Percentiles rank a stretch among this genome's conserved stretches.
These are phyloP conservation scores for Menidia menidia DNA, from an alignment of 2,797 vertebrate genomes.

Conservation along the genomic window DNA sequence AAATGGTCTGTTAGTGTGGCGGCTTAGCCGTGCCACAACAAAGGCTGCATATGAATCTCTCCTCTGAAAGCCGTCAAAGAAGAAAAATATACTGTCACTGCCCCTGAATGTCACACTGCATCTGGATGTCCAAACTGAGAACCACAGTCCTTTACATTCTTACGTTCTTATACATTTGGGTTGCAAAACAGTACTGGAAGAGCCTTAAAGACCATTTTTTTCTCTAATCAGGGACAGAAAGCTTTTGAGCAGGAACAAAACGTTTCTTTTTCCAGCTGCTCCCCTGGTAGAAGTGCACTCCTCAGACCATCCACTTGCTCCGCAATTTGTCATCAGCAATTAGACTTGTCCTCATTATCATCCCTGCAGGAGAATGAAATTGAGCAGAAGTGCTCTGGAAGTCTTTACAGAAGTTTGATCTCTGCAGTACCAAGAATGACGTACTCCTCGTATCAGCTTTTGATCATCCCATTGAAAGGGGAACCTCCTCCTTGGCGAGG, in stretches of 20 bases:
- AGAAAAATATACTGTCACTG: slow-evolving; percentile 13
- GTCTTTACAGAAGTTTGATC: slow-evolving; percentile 33
- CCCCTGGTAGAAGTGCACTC: slow-evolving; percentile 50
- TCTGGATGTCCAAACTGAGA: slow-evolving; percentile 13
- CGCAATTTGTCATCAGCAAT: slow-evolving; percentile 70
- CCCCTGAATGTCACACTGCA: neutral
- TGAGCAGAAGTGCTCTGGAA: slow-evolving; percentile 30
- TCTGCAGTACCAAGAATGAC: slow-evolving; percentile 3
- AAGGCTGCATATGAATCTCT: slow-evolving; percentile 59
- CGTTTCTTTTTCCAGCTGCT: slow-evolving; percentile 72
- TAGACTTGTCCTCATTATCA: slow-evolving; percentile 58
- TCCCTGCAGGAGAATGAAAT: slow-evolving; percentile 40
- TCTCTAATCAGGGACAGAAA: slow-evolving; percentile 56
- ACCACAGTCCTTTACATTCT: slow-evolving; percentile 34
- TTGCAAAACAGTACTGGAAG: slow-evolving; percentile 47
- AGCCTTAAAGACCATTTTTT: slow-evolving; percentile 43
- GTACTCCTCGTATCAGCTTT: slow-evolving; percentile 6
- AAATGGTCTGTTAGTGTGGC: slow-evolving; percentile 52
- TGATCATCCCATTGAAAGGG: slow-evolving; percentile 12
- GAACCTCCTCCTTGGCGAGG: slow-evolving; percentile 21
- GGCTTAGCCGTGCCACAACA: slow-evolving; percentile 50
- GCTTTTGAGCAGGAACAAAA: slow-evolving; percentile 67
- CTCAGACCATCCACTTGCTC: slow-evolving; percentile 52
- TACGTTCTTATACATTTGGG: slow-evolving; percentile 41
- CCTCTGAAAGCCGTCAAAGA: slow-evolving; percentile 43